These are phyloP conservation scores for Lytechinus variegatus DNA, from an alignment of 35 echinoderm and acorn worm species.

Conservation along the genomic window DNA sequence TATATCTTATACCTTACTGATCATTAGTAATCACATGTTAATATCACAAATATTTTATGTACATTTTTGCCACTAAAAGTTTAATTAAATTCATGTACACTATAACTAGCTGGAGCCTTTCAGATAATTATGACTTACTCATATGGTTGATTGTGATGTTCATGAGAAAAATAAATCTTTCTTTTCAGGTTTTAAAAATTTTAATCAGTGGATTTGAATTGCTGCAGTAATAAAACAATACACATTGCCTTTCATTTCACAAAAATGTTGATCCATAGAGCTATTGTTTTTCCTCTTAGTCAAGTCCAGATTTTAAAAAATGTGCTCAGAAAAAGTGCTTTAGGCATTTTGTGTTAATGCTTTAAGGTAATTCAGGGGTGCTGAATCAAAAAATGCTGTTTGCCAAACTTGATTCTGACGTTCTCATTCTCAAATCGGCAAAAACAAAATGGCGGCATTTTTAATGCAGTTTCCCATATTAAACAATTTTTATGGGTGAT, in stretches of 20 bases:
- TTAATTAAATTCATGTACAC: background rate
- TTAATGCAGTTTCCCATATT: no score
- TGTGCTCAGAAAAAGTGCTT: no score
- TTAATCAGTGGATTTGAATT: background rate
- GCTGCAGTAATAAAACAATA: background rate
- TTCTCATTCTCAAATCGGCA: no score
- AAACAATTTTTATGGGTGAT: no score
- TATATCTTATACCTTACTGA: background rate
- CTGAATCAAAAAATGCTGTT: no score
- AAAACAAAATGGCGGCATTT: no score
- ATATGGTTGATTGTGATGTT: background rate
- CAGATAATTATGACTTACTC: background rate
- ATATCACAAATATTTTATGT: slow-evolving; percentile 12
- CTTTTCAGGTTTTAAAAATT: background rate
- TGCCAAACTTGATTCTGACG: no score
- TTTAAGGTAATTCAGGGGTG: no score
- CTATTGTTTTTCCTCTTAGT: background rate
- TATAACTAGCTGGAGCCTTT: background rate
- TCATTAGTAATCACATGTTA: background rate
- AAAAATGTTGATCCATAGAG: background rate
- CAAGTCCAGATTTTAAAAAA: background rate
- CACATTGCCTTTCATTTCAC: background rate
- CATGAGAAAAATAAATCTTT: background rate
- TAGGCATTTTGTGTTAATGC: no score
- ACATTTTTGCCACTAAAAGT: background rate